Base-by-base conservation (phyloP, 2,888 invertebrate species). In the Spodoptera exigua region DNA sequence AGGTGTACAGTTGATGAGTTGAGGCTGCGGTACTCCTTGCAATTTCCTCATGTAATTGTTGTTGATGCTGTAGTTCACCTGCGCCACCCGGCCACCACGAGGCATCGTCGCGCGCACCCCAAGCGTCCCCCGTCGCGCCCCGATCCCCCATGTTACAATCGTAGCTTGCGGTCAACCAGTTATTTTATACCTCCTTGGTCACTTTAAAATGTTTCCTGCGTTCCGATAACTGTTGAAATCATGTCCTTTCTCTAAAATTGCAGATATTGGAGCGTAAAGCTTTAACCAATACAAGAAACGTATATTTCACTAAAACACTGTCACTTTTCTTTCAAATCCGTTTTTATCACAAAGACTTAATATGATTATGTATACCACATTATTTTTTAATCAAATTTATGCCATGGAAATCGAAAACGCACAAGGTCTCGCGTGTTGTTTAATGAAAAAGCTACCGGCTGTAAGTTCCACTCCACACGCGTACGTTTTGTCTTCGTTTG, bases 1-100 rank as follows among this genome's bases (percentile, higher is more conserved):
- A 97, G 70, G 96, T 96, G 89, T 97, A 97, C 79, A 97, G 95
- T 90, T 97, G 97, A 86, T 97, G 97, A 82, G 94, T 93, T 69
- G 95, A 84, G 56, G 92, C 86, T 18, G 92, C 91, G 61, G 92
- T 92, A 67, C 91, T 93, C 70, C 92, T 87, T 39, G 93, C 92
- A 46, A 93, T 91, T 64, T 93, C 93, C 67, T 94, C 94, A 85
- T 92, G 91, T 78, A 93, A 77, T 86, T 93, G 93, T 87, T 92
- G 93, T 88, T 92, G 93, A 83, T 93, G 90, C 86, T 93, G 93
- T 76, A 92, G 83, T 87, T 92, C 93, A 86, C 91, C 91, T 86
- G 92, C 90, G 87, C 89, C 86, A 82, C 89, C 89, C 84, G 92
- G 89, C 94, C 94, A 94, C 94, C 94, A 93, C 89, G 94, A 92